These are phyloP conservation scores for Echiichthys vipera DNA, from an alignment of 2,797 vertebrate genomes.

Conservation along the genomic window DNA sequence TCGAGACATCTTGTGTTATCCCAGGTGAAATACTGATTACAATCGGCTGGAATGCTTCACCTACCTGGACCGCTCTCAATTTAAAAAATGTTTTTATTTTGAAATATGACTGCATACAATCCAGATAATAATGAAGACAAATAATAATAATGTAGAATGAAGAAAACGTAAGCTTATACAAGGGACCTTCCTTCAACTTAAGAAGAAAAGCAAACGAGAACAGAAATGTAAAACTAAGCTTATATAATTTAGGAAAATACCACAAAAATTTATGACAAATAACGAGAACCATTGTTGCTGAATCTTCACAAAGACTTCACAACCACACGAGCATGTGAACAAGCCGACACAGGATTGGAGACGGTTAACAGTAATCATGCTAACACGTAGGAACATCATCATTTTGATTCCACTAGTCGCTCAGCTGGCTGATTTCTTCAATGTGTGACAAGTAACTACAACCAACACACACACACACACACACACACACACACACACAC, in stretches of 20 bases:
- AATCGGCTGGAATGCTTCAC: neutral
- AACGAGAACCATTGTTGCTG: neutral
- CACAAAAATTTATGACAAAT: no score
- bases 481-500: conserved; percentile 1
- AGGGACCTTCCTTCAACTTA: no score
- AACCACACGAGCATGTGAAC: neutral
- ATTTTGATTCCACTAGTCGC: neutral
- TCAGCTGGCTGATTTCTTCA: conserved; percentile 1
- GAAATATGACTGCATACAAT: no score
- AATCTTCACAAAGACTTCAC: neutral
- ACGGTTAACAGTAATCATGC: neutral
- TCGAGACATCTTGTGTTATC: neutral
- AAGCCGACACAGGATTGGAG: conserved; percentile 3
- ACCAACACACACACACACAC: conserved; percentile 2
- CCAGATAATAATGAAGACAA: no score
- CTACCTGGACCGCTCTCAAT: neutral
- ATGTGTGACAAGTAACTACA: neutral
- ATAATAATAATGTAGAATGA: no score
- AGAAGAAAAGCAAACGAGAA: no score
- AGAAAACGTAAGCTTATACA: no score
- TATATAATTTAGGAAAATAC: no score
- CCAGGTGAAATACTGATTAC: neutral
- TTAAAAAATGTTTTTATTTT: no score
- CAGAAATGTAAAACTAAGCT: no score
- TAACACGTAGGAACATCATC: neutral